Evolutionary conservation across 2,888 invertebrate species (phyloP).

Genomic region (Pelosia muscerda): DNA sequence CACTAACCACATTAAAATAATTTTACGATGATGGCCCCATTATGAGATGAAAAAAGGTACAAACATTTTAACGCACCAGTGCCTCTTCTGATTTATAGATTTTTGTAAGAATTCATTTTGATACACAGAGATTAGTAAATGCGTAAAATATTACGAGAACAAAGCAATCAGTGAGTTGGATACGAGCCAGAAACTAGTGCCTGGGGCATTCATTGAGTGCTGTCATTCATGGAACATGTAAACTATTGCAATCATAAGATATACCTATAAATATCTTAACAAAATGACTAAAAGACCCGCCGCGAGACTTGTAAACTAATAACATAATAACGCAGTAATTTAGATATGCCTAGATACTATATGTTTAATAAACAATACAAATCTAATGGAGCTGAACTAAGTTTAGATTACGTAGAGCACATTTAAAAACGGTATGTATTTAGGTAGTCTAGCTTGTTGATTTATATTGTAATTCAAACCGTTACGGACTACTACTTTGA

Average conservation of each 20-base stretch:
- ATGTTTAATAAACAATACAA: conserved; percentile 25
- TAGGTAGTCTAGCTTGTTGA: conserved; percentile 9
- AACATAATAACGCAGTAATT: conserved; percentile 9
- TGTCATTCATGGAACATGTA: conserved; percentile 64
- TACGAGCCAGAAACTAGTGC: conserved; percentile 59
- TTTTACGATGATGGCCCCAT: conserved; percentile 53
- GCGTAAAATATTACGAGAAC: conserved; percentile 68
- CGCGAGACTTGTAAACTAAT: conserved; percentile 3
- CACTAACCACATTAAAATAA: conserved; percentile 60
- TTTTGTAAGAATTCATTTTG: conserved; percentile 60
- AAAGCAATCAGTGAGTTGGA: conserved; percentile 71
- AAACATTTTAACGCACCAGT: conserved; percentile 60
- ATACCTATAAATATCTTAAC: not conserved
- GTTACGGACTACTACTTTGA: conserved; percentile 13
- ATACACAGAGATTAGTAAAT: conserved; percentile 56
- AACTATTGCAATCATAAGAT: conserved; percentile 22
- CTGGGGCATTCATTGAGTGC: conserved; percentile 61
- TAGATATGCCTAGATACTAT: not conserved
- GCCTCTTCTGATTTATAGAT: conserved; percentile 63
- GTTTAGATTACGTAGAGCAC: conserved; percentile 1
- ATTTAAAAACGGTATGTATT: conserved; percentile 13
- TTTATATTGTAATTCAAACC: conserved; percentile 27
- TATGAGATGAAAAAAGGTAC: conserved; percentile 52
- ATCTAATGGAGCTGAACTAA: conserved; percentile 20
- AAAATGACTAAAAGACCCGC: not conserved